A percentile compares a stretch with the other conserved stretches of the same genome.
Evolutionary conservation across 2,113 vertebrate genomes (phyloP).

Genomic region (Dasyornis broadbenti): DNA sequence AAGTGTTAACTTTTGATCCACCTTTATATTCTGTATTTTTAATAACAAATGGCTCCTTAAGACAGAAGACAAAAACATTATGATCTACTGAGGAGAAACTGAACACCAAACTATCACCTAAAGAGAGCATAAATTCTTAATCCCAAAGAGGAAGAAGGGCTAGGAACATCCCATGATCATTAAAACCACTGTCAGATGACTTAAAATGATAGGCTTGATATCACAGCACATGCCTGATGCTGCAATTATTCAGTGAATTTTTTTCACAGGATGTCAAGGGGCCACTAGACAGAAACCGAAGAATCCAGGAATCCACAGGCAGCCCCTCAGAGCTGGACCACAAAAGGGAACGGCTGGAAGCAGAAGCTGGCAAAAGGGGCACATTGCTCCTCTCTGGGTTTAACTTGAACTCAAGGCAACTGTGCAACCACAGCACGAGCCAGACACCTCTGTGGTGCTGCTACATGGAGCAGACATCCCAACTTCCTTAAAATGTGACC

Average conservation of each 20-base stretch:
- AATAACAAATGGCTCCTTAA: neutral
- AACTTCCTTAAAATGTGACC: rapidly evolving
- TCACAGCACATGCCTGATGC: neutral
- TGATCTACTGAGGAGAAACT: neutral
- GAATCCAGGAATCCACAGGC: neutral
- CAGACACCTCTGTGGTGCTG: neutral
- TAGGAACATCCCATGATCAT: neutral
- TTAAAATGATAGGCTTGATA: rapidly evolving
- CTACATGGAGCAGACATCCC: neutral
- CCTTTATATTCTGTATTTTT: neutral
- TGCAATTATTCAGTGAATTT: neutral
- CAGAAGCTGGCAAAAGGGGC: neutral
- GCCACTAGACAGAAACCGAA: neutral
- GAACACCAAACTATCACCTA: neutral
- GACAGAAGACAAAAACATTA: neutral
- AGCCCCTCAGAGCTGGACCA: neutral
- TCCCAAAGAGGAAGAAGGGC: neutral
- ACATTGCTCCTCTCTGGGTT: neutral
- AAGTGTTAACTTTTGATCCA: neutral
- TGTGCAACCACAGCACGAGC: neutral
- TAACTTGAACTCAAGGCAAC: neutral
- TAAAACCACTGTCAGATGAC: neutral
- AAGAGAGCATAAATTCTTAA: neutral
- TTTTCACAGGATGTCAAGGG: neutral
- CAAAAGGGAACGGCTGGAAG: neutral